phyloP scores from a whole-genome alignment of 2,888 invertebrate species.

The Rhogogaster chlorosoma region DNA sequence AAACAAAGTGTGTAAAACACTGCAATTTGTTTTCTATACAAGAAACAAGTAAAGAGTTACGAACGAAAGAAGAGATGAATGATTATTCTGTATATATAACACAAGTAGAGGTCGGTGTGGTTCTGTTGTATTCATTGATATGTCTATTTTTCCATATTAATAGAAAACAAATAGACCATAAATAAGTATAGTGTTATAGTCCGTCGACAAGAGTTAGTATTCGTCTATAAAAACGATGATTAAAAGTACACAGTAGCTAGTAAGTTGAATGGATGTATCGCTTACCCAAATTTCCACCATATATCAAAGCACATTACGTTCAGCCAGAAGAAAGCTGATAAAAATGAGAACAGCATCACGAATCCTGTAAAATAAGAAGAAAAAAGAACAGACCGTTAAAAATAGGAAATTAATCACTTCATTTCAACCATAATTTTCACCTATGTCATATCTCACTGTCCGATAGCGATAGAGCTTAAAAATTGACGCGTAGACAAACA shows the following conservation, averaged over 20 bases:
- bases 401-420: neutral
- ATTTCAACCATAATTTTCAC: neutral
- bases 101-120: neutral
- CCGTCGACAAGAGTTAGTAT: no score
- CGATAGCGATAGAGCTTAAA: no score
- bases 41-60: neutral
- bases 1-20: neutral
- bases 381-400: no score
- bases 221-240: no score
- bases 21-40: slow-evolving; percentile 13
- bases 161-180: no score
- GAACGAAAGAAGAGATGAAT: neutral
- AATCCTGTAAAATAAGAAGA: slow-evolving; percentile 80
- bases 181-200: no score
- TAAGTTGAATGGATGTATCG: slow-evolving; percentile 59
- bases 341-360: slow-evolving; percentile 84
- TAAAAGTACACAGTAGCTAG: no score
- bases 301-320: slow-evolving; percentile 91
- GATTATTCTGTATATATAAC: neutral
- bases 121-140: no score
- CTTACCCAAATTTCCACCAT: slow-evolving; percentile 90
- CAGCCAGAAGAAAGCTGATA: slow-evolving; percentile 88
- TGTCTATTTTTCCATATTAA: no score
- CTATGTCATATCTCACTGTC: no score
- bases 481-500: neutral